phyloP scores from a whole-genome alignment of 2,888 invertebrate genomes.

The Pteria penguin region DNA sequence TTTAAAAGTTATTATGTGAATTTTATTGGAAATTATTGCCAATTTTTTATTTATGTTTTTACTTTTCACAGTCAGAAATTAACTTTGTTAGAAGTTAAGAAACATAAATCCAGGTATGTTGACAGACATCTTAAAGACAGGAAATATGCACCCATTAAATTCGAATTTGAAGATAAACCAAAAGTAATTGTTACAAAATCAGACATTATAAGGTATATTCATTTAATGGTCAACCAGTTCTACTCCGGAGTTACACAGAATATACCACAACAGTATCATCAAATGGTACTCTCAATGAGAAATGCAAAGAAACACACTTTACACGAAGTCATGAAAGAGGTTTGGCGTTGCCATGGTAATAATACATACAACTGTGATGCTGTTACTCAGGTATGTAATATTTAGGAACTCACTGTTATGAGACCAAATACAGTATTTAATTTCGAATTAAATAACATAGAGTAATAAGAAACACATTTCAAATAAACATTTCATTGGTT shows the following conservation, averaged over 20 bases:
- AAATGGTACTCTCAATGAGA: constrained; percentile 40
- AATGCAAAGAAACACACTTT: constrained; percentile 21
- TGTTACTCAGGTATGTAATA: constrained; percentile 22
- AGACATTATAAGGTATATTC: constrained; percentile 9
- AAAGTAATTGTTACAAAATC: neutral
- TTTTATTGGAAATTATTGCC: too few species aligned
- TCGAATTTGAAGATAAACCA: constrained; percentile 19
- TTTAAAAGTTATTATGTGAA: too few species aligned
- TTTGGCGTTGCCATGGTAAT: constrained; percentile 38
- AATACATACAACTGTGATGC: constrained; percentile 21
- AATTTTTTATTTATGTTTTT: too few species aligned
- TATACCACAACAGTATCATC: constrained; percentile 29
- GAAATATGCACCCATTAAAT: constrained; percentile 17
- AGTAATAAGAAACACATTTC: too few species aligned
- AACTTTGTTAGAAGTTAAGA: neutral
- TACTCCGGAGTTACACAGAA: neutral
- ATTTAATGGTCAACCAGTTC: constrained; percentile 6
- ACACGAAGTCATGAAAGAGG: constrained; percentile 7
- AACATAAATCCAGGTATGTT: neutral
- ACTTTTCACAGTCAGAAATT: too few species aligned
- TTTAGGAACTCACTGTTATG: neutral
- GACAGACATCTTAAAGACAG: constrained; percentile 10
- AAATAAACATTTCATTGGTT: too few species aligned
- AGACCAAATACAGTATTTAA: too few species aligned
- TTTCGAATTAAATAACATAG: too few species aligned